Base-by-base conservation (phyloP, 2,888 invertebrate genomes). In the Heterodera filipjevi region DNA sequence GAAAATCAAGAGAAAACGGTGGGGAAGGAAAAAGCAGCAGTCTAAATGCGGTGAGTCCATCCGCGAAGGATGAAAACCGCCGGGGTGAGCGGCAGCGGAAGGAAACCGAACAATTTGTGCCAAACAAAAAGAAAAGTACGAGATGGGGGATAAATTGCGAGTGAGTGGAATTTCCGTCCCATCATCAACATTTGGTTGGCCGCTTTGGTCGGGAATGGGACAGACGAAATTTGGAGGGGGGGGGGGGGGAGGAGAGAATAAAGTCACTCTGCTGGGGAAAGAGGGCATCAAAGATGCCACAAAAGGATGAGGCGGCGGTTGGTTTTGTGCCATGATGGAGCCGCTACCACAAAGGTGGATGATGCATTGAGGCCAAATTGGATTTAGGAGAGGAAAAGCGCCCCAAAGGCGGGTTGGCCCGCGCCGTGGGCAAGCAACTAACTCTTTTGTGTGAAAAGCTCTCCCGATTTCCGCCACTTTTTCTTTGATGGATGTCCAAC, bases 61-160 rank as follows among this genome's bases (percentile, higher is more conserved):
- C 39, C 6, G n/a, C 27, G 59, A 27, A 35, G 16, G 68, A 68
- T 68, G 68, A 68, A 16, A 22, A 19, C 8, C 39, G 39, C 39
- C 39, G 39, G 12, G 33, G 68, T 68, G 68, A 32, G 32, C 22
- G 68, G 33, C 22, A 35, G 33, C 64, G 64, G 64, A 64, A 64
- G 64, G 64, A 68, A 68, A 68, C 68, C 68, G n/a, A n/a, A n/a
- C n/a, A 68, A 68, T 68, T 68, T 68, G 68, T 32, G 68, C 68
- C 68, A 68, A 68, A 68, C 68, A 68, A 68, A 68, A 68, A 68
- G 68, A 68, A 35, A 19, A 12, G 39, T 0, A 12, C 8, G 39
- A 39, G 39, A 59, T 10, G 22, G 64, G 64, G 8, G 64, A 8
- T 6, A 19, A 64, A 49, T 44, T 12, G 49, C 3, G 49, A 14